phyloP scores from a whole-genome alignment of 2,113 vertebrate genomes.

The Paedocypris sp. region DNA sequence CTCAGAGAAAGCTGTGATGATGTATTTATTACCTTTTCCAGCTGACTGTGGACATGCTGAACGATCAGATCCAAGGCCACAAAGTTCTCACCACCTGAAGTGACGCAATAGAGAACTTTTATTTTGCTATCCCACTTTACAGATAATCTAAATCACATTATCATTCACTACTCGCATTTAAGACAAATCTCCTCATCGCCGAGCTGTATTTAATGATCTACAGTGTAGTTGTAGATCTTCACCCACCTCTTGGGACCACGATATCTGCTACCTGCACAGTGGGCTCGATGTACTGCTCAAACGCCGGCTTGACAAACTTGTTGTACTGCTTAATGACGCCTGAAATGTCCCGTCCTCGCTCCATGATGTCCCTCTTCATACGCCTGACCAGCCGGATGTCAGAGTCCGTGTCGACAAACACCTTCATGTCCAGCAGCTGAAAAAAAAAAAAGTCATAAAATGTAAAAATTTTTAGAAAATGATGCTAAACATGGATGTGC shows the following conservation, averaged over 20 bases:
- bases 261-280: constrained; percentile 81
- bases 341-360: constrained; percentile 67
- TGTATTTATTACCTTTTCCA: constrained; percentile 73
- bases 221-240: too few species aligned
- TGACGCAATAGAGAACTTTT: background rate
- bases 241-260: constrained; percentile 78
- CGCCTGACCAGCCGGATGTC: constrained; percentile 80
- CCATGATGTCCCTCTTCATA: constrained; percentile 77
- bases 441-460: background rate
- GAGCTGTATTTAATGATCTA: too few species aligned
- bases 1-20: too few species aligned
- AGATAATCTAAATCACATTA: too few species aligned
- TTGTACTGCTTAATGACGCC: constrained; percentile 87
- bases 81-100: constrained; percentile 77
- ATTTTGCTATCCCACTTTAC: background rate
- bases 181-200: too few species aligned
- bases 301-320: constrained; percentile 80
- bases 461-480: background rate
- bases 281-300: constrained; percentile 86
- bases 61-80: constrained; percentile 81
- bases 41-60: constrained; percentile 82
- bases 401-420: constrained; percentile 84
- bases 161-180: too few species aligned
- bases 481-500: background rate
- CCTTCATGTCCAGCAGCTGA: constrained; percentile 85